Evolutionary conservation across 2,888 invertebrate genomes (phyloP).

Genomic region (Drosophila flavopinicola): DNA sequence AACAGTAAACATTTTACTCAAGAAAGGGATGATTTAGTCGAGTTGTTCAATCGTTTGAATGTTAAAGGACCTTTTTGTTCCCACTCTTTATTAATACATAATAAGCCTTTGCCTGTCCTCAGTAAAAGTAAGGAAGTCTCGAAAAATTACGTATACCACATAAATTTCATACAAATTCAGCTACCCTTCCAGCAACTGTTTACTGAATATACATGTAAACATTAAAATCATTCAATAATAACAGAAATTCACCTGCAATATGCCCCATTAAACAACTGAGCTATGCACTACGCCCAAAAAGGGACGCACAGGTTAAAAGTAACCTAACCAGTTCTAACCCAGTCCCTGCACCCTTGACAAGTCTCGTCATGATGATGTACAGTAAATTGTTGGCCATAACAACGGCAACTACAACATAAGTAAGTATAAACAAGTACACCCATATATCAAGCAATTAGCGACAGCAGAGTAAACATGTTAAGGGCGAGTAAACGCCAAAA

Average conservation of each 20-base stretch:
- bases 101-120: too few relatives aligned
- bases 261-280: constrained; percentile 43
- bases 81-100: too few relatives aligned
- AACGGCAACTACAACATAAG: constrained; percentile 32
- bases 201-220: too few relatives aligned
- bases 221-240: neutral
- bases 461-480: constrained; percentile 65
- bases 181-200: too few relatives aligned
- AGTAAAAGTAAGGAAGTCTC: too few relatives aligned
- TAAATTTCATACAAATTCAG: too few relatives aligned
- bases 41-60: too few relatives aligned
- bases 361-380: constrained; percentile 38
- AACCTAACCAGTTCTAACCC: constrained; percentile 11
- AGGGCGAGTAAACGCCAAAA: neutral
- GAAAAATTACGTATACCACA: too few relatives aligned
- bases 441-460: constrained; percentile 76
- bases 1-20: too few relatives aligned
- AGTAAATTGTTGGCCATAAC: constrained; percentile 59
- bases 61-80: too few relatives aligned
- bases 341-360: constrained; percentile 49
- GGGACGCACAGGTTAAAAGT: constrained; percentile 15
- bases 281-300: constrained; percentile 13
- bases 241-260: constrained; percentile 30
- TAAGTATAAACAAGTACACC: constrained; percentile 34
- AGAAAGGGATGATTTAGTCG: too few relatives aligned